Evolutionary conservation across 2,888 invertebrate genomes (phyloP).

Genomic region (Trachelus iudaicus): DNA sequence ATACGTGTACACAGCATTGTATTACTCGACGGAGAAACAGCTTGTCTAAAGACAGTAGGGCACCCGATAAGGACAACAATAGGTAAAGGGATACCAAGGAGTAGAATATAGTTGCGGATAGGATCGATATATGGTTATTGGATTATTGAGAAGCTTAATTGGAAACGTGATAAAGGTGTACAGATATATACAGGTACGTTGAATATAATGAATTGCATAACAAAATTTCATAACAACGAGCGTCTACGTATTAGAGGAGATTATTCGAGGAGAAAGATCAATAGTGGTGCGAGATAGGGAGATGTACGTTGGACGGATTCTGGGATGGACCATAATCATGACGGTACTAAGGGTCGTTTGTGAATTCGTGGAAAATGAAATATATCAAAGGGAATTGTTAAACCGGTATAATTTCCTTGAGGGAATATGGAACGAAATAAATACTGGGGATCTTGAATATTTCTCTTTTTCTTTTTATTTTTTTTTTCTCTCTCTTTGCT

Average conservation of each 20-base stretch:
- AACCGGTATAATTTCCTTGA: not conserved
- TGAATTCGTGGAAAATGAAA: not conserved
- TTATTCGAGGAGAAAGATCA: not conserved
- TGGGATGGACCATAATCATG: not conserved
- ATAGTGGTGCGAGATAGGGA: not conserved
- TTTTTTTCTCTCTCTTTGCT: not conserved
- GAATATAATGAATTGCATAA: not conserved
- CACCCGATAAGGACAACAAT: not conserved
- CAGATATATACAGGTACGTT: too few relatives aligned
- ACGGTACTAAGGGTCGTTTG: not conserved
- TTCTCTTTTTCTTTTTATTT: not conserved
- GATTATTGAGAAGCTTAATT: not conserved
- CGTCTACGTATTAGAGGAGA: not conserved
- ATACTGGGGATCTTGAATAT: not conserved
- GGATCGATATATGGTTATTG: not conserved
- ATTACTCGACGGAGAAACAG: not conserved
- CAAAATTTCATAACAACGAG: not conserved
- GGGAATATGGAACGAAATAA: not conserved
- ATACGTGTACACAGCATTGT: too few relatives aligned
- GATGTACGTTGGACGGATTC: not conserved
- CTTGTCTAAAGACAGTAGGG: not conserved
- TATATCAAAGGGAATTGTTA: not conserved
- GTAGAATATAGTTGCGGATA: not conserved
- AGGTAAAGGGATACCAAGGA: not conserved
- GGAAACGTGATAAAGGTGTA: not conserved